phyloP scores from a whole-genome alignment of 53 echinoderm and acorn worm genomes.

The Antedon mediterranea region DNA sequence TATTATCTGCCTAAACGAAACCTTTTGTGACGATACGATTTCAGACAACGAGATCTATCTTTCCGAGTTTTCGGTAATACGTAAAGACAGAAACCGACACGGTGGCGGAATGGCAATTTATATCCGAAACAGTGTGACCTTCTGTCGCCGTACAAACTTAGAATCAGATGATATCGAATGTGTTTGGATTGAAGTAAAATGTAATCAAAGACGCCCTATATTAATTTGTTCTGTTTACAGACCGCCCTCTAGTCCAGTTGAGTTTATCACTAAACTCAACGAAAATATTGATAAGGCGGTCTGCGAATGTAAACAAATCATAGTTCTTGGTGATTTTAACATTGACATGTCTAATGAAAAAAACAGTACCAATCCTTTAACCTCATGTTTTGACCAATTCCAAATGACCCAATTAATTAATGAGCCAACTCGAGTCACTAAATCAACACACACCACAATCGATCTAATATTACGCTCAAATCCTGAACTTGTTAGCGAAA shows the following conservation, averaged over 20 bases:
- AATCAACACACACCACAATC: constrained; percentile 8
- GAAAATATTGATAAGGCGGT: constrained; percentile 1
- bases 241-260: background rate
- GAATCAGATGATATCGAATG: constrained; percentile 14
- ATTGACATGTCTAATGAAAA: background rate
- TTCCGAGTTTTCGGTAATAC: constrained; percentile 3
- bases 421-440: constrained; percentile 5
- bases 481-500: constrained; percentile 8
- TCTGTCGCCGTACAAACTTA: background rate
- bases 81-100: constrained; percentile 15
- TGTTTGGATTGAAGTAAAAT: constrained; percentile 4
- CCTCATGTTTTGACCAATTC: constrained; percentile 8
- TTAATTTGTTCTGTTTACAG: constrained; percentile 8
- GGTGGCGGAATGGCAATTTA: constrained; percentile 12
- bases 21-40: constrained; percentile 7
- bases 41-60: background rate
- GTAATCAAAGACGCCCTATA: background rate
- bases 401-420: constrained; percentile 9
- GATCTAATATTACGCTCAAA: constrained; percentile 16
- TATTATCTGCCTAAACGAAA: constrained; percentile 14
- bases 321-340: constrained; percentile 14
- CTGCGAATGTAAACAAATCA: constrained; percentile 11
- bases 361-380: background rate
- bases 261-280: constrained; percentile 10
- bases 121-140: background rate